Evolutionary conservation across 23 tunicate genomes (phyloP).

Genomic region (Aplidium turbinatum): DNA sequence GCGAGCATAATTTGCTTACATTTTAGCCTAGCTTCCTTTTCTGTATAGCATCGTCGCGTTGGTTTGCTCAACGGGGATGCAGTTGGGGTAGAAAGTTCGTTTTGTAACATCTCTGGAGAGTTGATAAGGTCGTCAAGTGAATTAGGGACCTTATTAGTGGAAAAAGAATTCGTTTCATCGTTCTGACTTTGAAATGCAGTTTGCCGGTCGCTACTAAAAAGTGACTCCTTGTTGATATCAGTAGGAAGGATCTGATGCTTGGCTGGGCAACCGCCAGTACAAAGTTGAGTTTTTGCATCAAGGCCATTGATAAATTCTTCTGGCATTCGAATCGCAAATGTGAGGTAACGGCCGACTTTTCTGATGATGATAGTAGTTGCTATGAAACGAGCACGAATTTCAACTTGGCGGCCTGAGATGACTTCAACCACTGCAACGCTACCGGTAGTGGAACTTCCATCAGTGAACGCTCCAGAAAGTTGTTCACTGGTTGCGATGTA

Average conservation of each 20-base stretch:
- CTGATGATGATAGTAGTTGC: constrained; percentile 81
- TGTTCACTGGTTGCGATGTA: constrained; percentile 40
- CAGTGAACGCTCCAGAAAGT: constrained; percentile 63
- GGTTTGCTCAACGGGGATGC: no score
- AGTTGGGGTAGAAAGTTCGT: no score
- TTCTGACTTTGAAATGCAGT: no score
- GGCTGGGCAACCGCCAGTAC: constrained; percentile 67
- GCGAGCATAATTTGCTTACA: constrained; percentile 12
- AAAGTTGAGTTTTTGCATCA: constrained; percentile 50
- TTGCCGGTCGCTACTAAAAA: no score
- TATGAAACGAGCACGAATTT: constrained; percentile 67
- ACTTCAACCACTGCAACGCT: constrained; percentile 55
- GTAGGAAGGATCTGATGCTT: constrained; percentile 32
- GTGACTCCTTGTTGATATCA: no score
- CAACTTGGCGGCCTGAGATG: constrained; percentile 40
- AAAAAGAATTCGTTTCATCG: no score
- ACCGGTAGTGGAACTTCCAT: constrained; percentile 53
- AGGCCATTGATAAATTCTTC: constrained; percentile 37
- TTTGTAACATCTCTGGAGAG: no score
- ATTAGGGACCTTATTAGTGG: no score
- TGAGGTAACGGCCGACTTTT: constrained; percentile 55
- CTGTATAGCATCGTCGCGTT: no score
- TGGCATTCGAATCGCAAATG: constrained; percentile 80
- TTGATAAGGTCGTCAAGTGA: no score
- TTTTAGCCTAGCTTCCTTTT: constrained; percentile 10